Evolutionary conservation across 2,797 vertebrate species (phyloP).

Genomic region (Emydoidea blandingii): DNA sequence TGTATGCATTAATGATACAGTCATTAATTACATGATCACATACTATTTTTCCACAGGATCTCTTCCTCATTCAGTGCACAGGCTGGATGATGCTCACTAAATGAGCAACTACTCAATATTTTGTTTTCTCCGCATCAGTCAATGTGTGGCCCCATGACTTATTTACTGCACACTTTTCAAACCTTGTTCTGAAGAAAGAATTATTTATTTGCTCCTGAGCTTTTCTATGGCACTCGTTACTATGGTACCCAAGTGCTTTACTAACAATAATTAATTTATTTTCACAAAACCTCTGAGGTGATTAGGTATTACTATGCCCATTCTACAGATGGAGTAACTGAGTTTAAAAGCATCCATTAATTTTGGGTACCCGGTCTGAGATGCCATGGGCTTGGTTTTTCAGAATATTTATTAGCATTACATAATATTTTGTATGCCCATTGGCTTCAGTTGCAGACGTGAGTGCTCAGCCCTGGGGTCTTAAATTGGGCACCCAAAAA

Average conservation of each 20-base stretch:
- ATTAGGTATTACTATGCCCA: fast-evolving
- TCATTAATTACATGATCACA: not conserved
- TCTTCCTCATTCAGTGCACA: not conserved
- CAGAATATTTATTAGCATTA: conserved; percentile 5
- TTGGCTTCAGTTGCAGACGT: conserved; percentile 8
- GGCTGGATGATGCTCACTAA: not conserved
- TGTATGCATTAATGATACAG: not conserved
- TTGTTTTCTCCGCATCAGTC: not conserved
- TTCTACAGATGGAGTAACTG: not conserved
- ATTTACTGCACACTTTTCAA: not conserved
- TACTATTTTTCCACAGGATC: not conserved
- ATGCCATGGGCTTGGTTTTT: conserved; percentile 4
- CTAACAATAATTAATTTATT: not conserved
- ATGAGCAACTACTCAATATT: not conserved
- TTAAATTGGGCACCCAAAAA: conserved; percentile 62
- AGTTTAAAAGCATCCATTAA: not conserved
- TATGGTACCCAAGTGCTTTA: not conserved
- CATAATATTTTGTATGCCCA: not conserved
- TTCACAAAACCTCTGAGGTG: not conserved
- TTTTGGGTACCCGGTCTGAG: not conserved
- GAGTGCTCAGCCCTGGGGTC: conserved; percentile 25
- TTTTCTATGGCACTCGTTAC: not conserved
- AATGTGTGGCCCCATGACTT: not conserved
- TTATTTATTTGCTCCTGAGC: not conserved
- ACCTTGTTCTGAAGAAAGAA: not conserved